Base-by-base conservation (phyloP, 2,113 vertebrate genomes). In the Nyctibius bracteatus region DNA sequence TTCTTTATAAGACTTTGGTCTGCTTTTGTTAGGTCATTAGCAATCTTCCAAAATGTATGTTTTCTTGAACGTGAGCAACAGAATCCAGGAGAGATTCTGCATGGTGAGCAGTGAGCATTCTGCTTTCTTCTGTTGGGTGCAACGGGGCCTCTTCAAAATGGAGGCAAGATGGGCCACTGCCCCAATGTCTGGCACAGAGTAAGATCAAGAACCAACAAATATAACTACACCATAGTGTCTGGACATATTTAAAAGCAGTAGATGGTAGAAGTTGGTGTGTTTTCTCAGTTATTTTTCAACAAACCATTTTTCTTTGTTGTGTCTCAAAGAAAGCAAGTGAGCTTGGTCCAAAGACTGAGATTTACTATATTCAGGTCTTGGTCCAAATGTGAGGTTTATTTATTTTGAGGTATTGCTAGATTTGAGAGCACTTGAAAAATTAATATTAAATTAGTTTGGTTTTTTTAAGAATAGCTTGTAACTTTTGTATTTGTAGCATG, bases 261-360 rank as follows among this genome's bases (percentile, higher is more conserved):
- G 62, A 65, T 90, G 21, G 62, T 80, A 62, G 37, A 75, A 93
- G 75, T 61, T 65, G 57, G 33, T 61, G 73, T 71, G 78, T 89
- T 97, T 95, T 89, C 74, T 89, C 58, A 35, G 70, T 83, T 95
- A n/a, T 68, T 96, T 95, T 91, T 89, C 93, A 96, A 43, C 57
- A 85, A 81, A 30, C 33, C 35, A 37, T 96, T 92, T 86, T 82
- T 94, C 79, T 89, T 84, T 52, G 35, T 71, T 85, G 47, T 41
- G 14, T 87, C 57, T 92, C 57, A 44, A 78, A 70, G 74, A 5
- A 88, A 79, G 49, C 21, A 74, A 74, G 33, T 8, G 81, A 73
- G 44, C 47, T 55, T 74, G 8, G 47, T 61, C 52, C 68, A 68
- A 67, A 78, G 30, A 12, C 17, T 39, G 33, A 74, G 57, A 71